Conservation (phyloP, 2,888 invertebrate genomes). For the Perdita meconis region DNA sequence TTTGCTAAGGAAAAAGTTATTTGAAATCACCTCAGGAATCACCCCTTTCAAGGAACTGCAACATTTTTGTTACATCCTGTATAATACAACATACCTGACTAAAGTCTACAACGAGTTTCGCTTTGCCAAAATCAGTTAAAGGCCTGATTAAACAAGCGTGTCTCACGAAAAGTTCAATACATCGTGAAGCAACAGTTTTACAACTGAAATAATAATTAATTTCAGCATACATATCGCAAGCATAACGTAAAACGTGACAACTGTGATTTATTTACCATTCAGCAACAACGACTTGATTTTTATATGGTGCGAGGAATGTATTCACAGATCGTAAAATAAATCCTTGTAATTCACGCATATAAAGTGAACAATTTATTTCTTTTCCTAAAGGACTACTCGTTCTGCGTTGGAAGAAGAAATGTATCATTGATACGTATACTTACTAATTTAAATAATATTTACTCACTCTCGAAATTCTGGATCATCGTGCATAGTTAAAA, state of each 20-base stretch:
- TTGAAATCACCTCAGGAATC: too few species aligned
- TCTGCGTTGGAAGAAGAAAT: conserved; percentile 70
- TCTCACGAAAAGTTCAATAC: conserved; percentile 93
- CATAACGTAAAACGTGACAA: conserved; percentile 10
- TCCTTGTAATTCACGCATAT: conserved; percentile 96
- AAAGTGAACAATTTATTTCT: conserved; percentile 88
- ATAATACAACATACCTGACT: conserved; percentile 85
- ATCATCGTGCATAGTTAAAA: conserved; percentile 95
- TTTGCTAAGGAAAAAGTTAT: too few species aligned
- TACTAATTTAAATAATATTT: background rate
- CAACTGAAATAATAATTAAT: conserved; percentile 86
- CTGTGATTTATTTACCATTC: conserved; percentile 85
- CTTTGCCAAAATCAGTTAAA: conserved; percentile 91
- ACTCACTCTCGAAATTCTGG: conserved; percentile 87
- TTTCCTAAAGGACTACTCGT: conserved; percentile 76
- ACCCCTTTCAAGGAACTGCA: too few species aligned
- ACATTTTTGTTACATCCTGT: too few species aligned
- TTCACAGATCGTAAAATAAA: conserved; percentile 90
- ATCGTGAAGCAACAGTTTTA: conserved; percentile 89
- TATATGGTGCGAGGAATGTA: conserved; percentile 89
- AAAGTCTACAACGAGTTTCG: conserved; percentile 90
- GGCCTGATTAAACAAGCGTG: conserved; percentile 94
- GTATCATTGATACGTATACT: conserved; percentile 6
- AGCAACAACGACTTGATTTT: conserved; percentile 87
- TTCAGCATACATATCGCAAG: conserved; percentile 8